A percentile compares a stretch with the other conserved stretches of the same genome.
Evolutionary conservation across 2,888 invertebrate species (phyloP).

Genomic region (Synergus gifuensis): DNA sequence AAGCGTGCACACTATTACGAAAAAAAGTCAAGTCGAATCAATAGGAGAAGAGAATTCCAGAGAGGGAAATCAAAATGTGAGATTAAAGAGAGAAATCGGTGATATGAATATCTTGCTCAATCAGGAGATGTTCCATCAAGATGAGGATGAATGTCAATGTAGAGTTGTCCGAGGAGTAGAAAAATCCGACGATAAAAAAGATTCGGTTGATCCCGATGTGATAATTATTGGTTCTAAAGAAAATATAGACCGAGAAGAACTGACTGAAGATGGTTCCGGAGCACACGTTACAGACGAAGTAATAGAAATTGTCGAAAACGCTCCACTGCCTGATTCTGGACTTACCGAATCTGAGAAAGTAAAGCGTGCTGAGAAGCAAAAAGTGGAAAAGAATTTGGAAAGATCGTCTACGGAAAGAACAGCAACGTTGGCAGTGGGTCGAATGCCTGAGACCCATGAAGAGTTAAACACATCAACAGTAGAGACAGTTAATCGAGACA

Average conservation of each 20-base stretch:
- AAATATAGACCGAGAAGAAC: constrained; percentile 1
- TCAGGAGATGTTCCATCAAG: constrained; percentile 68
- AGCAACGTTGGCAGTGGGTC: background rate
- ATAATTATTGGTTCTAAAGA: background rate
- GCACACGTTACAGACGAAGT: background rate
- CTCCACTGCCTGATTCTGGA: background rate
- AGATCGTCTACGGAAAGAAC: background rate
- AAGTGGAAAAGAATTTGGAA: background rate
- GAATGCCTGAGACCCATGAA: constrained; percentile 1
- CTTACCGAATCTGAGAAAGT: background rate
- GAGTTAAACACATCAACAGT: constrained; percentile 8
- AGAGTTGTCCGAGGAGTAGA: constrained; percentile 61
- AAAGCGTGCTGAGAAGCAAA: background rate
- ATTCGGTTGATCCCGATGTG: background rate
- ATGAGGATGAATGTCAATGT: constrained; percentile 66
- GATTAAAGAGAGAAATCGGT: constrained; percentile 54
- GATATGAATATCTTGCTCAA: constrained; percentile 59
- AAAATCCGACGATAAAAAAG: constrained; percentile 30
- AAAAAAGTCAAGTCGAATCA: background rate
- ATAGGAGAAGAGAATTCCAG: background rate
- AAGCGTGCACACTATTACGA: background rate
- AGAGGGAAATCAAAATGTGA: constrained; percentile 20
- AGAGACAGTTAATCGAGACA: background rate
- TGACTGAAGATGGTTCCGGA: constrained; percentile 22
- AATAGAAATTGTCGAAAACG: constrained; percentile 16